Conservation (phyloP, 2,797 vertebrate genomes). For the Semaprochilodus insignis region DNA sequence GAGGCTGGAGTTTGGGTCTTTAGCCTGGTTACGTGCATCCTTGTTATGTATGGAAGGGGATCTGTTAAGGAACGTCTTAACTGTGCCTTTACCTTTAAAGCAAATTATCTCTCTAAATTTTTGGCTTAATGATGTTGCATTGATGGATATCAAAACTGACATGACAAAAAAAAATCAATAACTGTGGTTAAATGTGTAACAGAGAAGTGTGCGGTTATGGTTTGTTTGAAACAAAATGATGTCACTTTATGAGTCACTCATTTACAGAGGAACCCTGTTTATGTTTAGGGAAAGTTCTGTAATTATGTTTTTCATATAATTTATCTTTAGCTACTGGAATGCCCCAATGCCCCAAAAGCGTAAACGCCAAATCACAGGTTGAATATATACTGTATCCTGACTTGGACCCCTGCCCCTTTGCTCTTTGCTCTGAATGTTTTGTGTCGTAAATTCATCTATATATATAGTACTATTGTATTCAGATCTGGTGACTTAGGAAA, state of each 20-base stretch:
- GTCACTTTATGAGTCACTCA: neutral
- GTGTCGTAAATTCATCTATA: too few species aligned
- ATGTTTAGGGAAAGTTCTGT: neutral
- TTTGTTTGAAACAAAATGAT: neutral
- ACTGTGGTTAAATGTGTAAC: neutral
- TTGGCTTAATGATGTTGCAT: neutral
- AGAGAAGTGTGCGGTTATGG: neutral
- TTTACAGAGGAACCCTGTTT: neutral
- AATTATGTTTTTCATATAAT: neutral
- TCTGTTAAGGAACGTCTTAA: neutral
- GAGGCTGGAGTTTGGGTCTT: slow-evolving; percentile 3
- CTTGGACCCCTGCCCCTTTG: too few species aligned
- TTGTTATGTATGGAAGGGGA: neutral
- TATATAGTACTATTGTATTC: too few species aligned
- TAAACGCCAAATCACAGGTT: neutral
- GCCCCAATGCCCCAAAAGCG: neutral
- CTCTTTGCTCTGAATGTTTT: too few species aligned
- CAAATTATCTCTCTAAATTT: neutral
- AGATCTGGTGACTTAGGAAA: too few species aligned
- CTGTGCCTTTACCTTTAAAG: neutral
- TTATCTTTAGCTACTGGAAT: neutral
- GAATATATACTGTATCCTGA: neutral
- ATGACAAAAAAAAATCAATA: neutral
- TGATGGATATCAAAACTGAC: neutral
- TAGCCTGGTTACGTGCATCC: neutral